Evolutionary conservation across 2,888 invertebrate genomes (phyloP), one percentile per base, ranked within the genome.

Genomic region (Tetragonisca angustula): DNA sequence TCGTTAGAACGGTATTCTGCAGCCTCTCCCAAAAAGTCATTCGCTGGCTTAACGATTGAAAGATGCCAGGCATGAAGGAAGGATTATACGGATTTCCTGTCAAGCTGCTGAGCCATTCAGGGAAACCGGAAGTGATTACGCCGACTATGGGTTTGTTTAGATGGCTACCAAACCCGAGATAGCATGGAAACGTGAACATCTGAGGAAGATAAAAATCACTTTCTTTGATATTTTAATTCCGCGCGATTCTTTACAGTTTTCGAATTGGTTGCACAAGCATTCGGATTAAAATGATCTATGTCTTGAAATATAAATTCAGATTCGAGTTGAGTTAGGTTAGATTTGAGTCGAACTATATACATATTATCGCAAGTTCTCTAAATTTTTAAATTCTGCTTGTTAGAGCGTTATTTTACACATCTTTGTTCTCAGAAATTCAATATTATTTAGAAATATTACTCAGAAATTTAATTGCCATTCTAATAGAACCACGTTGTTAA

Each of bases 1-100:
- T 24, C 15, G 61, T 69, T 11, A 77, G 0, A 0, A 91, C 0
- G 0, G 91, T 84, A 76, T 93, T 94, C 13, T 67, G 4, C 6
- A 93, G 43, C 43, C 94, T 91, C 32, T 94, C 87, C 85, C 70
- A 80, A 65, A 94, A 93, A 0, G 49, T 90, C 93, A 92, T 92
- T 0, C 79, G 81, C 9, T 85, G 76, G 0, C 0, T 5, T 6
- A 69, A 87, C 5, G 65, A 15, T 0, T 90, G 75, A 76, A 92
- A 91, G 0, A 90, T 0, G 17, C 84, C 86, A 0, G 92, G 90
- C 0, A 91, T 82, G 72, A 84, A 88, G 5, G 94, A 89, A 0
- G 87, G 65, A 68, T 90, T 92, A 3, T 61, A 4, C 0, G 93
- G 92, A 76, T 92, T 91, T 5, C 92, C 94, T 32, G 91, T 36